Conservation (phyloP, 2,797 vertebrate species). For the Micromesistius poutassou region DNA sequence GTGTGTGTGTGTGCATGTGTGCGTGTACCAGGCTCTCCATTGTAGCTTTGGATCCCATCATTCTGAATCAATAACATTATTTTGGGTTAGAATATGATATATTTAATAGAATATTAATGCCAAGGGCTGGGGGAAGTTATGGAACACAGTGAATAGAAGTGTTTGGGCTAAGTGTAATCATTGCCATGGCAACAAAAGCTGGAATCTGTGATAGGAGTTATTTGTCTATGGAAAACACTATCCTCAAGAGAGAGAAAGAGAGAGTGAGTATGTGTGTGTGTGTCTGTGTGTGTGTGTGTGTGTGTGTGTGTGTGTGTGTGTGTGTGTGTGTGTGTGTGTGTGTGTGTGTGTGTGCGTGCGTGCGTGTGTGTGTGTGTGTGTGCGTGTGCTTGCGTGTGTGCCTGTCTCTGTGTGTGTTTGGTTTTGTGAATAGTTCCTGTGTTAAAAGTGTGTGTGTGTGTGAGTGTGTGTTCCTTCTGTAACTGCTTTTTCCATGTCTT, state of each 20-base stretch:
- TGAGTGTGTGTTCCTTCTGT: conserved; percentile 39
- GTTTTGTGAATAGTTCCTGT: conserved; percentile 19
- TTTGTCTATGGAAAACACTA: conserved; percentile 60
- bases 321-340: conserved; percentile 27
- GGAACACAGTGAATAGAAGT: conserved; percentile 39
- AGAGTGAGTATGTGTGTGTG: conserved; percentile 14
- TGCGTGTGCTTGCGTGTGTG: conserved; percentile 22
- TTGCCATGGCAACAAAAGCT: conserved; percentile 68
- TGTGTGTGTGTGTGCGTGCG: conserved; percentile 33
- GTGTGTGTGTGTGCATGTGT: background rate
- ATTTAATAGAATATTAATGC: conserved; percentile 36
- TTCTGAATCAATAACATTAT: conserved; percentile 31
- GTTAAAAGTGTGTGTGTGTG: conserved; percentile 9
- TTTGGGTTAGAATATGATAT: conserved; percentile 22
- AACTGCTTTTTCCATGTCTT: conserved; percentile 46
- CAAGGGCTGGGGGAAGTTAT: conserved; percentile 26
- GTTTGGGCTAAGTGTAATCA: conserved; percentile 69
- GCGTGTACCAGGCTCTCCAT: conserved; percentile 21
- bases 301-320: conserved; percentile 21
- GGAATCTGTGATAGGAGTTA: conserved; percentile 66
- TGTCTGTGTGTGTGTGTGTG: conserved; percentile 20
- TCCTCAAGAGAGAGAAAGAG: conserved; percentile 26
- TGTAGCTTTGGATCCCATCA: conserved; percentile 30
- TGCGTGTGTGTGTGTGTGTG: conserved; percentile 25
- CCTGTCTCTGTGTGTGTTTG: conserved; percentile 33